Conservation (phyloP, 2,888 invertebrate genomes). For the Limnephilus auricula region DNA sequence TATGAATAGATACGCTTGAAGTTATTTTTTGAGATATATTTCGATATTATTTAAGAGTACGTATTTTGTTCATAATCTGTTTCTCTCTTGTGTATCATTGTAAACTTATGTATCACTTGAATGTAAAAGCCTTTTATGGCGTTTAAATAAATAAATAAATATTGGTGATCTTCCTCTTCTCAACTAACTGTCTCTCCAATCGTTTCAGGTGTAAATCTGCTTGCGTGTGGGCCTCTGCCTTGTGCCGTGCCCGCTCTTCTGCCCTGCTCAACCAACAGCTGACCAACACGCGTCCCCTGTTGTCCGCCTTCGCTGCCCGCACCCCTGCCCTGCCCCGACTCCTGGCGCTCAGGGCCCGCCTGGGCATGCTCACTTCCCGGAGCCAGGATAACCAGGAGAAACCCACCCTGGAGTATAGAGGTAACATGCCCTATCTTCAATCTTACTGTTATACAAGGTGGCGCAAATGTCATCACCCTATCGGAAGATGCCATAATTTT, state of each 20-base stretch:
- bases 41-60: no score
- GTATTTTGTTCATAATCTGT: no score
- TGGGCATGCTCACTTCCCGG: constrained; percentile 70
- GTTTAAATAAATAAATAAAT: no score
- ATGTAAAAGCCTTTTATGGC: no score
- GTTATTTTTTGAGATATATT: no score
- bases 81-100: no score
- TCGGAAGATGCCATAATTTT: no score
- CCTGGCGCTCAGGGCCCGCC: constrained; percentile 73
- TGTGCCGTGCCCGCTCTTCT: constrained; percentile 72
- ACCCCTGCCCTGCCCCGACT: constrained; percentile 74
- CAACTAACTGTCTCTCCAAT: neutral
- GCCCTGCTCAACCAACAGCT: constrained; percentile 70
- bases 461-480: no score
- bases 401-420: constrained; percentile 58
- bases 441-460: no score
- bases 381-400: constrained; percentile 68
- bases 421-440: constrained; percentile 20
- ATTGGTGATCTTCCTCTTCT: neutral
- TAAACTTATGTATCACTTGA: no score
- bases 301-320: constrained; percentile 72
- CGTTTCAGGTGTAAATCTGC: constrained; percentile 71
- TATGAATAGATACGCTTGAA: no score
- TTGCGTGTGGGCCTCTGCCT: constrained; percentile 73
- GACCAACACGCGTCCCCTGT: constrained; percentile 68